These are phyloP conservation scores for Liparis tanakae DNA, from an alignment of 2,797 vertebrate species.

Conservation along the genomic window DNA sequence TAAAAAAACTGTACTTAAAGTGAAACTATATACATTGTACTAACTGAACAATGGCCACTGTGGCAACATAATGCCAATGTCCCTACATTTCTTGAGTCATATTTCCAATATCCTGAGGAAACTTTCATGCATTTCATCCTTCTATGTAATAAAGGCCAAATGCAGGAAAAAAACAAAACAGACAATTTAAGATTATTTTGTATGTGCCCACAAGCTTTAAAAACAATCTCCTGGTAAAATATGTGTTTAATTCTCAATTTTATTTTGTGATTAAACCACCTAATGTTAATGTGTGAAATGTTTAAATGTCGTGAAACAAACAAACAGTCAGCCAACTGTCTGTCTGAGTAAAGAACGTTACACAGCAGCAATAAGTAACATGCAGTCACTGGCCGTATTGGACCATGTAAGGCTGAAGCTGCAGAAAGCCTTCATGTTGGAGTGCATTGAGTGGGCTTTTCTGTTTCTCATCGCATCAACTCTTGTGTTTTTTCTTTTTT, in stretches of 20 bases:
- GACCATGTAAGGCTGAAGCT: background rate
- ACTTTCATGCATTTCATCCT: background rate
- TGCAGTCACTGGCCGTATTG: background rate
- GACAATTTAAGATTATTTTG: background rate
- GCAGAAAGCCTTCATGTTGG: background rate
- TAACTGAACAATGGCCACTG: background rate
- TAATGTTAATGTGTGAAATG: background rate
- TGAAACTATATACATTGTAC: background rate
- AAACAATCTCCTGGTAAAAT: background rate
- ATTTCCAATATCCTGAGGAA: background rate
- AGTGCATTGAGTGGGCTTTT: background rate
- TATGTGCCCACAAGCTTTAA: background rate
- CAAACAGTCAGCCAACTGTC: slow-evolving; percentile 2
- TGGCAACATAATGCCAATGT: background rate
- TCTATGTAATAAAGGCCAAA: background rate
- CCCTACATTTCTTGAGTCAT: background rate
- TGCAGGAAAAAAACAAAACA: background rate
- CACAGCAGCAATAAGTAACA: background rate
- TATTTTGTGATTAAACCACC: background rate
- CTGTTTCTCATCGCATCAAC: background rate
- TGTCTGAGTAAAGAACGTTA: slow-evolving; percentile 5
- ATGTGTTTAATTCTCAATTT: background rate
- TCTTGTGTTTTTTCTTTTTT: slow-evolving; percentile 2
- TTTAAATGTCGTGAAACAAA: background rate
- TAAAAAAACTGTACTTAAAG: background rate